Evolutionary conservation across 1,140 invertebrate genomes (phyloP).

Genomic region (Aradophagus sp.): DNA sequence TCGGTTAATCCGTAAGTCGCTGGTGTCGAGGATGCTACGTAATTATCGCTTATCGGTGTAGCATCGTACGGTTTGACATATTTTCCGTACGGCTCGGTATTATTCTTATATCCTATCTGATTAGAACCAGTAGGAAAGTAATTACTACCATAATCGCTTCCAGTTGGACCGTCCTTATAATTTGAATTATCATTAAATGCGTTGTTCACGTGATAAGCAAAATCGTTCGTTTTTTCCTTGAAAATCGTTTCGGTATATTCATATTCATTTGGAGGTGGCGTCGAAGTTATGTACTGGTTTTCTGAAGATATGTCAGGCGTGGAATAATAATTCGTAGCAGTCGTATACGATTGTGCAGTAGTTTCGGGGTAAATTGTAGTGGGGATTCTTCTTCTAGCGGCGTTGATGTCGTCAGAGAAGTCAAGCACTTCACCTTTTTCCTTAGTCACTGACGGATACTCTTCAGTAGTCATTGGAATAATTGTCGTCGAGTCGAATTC

Average conservation of each 20-base stretch:
- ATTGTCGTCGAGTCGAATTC: slow-evolving; percentile 59
- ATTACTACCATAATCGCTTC: slow-evolving; percentile 67
- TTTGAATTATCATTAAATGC: slow-evolving; percentile 60
- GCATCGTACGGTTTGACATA: slow-evolving; percentile 64
- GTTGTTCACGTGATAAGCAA: slow-evolving; percentile 63
- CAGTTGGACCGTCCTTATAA: slow-evolving; percentile 50
- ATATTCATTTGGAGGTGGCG: slow-evolving; percentile 63
- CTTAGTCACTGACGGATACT: slow-evolving; percentile 75
- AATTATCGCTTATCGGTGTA: slow-evolving; percentile 72
- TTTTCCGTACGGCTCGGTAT: slow-evolving; percentile 70
- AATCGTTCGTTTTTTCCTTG: slow-evolving; percentile 62
- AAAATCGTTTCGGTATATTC: slow-evolving; percentile 59
- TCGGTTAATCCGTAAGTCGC: slow-evolving; percentile 53
- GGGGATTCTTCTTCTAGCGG: slow-evolving; percentile 67
- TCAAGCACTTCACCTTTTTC: slow-evolving; percentile 84
- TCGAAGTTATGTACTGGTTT: slow-evolving; percentile 44
- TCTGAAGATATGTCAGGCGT: slow-evolving; percentile 40
- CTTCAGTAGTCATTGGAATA: slow-evolving; percentile 64
- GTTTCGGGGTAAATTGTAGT: slow-evolving; percentile 63
- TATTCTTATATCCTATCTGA: slow-evolving; percentile 76
- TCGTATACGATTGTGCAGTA: slow-evolving; percentile 33
- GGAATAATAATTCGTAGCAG: slow-evolving; percentile 67
- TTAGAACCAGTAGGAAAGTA: slow-evolving; percentile 72
- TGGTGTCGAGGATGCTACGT: slow-evolving; percentile 67
- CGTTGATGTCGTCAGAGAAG: slow-evolving; percentile 80